Base-by-base conservation (phyloP, 2,888 invertebrate species). In the Hypsopygia costalis region DNA sequence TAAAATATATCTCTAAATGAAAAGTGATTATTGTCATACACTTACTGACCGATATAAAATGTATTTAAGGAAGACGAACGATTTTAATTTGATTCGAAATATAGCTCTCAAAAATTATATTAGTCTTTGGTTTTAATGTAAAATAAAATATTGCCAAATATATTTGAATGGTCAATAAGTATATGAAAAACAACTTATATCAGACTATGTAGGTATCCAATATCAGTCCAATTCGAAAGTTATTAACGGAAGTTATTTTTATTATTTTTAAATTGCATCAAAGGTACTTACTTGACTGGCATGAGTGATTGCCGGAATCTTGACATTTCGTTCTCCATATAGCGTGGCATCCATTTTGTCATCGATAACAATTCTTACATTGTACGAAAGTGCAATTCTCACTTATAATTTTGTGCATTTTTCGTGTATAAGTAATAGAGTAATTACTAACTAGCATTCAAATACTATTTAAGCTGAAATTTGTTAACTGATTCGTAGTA, bases 101-200 rank as follows among this genome's bases (percentile, higher is more conserved):
- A 70, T 58, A 58, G 53, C 56, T 58, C 62, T 77, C 72, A 67
- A 74, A 78, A 70, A 62, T 67, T 51, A 66, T 63, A 75, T 67
- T 68, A 78, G 62, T 87, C 86, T 87, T 88, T 88, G 86, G 87
- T 82, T 81, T 77, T 69, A 69, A 69, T 68, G 62, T 66, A 65
- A 64, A 55, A 65, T 66, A 64, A 62, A 58, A 64, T 64, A 64
- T 70, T 75, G 70, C 77, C 80, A 68, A 79, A 79, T 51, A 52
- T 52, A 38, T 46, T 37, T 63, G 67, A 51, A 35, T 52, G 68
- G 75, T 80, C 82, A 72, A 81, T 79, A 78, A 74, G 75, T 67
- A 62, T 71, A 78, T 68, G 76, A 76, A 74, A 46, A 51, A 58
- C 59, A 63, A 70, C 62, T 62, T 75, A 64, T 53, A 62, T 65